phyloP scores from a whole-genome alignment of 2,113 vertebrate genomes.

The Athene cunicularia region DNA sequence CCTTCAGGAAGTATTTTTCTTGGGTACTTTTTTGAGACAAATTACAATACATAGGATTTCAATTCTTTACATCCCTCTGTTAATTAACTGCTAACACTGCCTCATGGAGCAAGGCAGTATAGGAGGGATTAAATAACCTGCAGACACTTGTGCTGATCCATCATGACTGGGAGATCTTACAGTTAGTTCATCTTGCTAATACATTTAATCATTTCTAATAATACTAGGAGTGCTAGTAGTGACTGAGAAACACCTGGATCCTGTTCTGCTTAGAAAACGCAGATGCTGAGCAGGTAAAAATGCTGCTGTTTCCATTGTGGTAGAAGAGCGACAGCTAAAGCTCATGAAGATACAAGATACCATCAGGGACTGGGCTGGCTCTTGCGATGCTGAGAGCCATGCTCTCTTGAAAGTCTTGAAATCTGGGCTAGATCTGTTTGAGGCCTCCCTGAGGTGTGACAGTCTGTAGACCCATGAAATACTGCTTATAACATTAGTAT shows the following conservation, averaged over 20 bases:
- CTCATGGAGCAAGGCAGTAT: not conserved
- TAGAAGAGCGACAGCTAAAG: not conserved
- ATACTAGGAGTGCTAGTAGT: not conserved
- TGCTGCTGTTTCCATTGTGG: not conserved
- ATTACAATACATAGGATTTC: not conserved
- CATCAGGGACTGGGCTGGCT: rapidly evolving
- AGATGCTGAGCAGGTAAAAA: not conserved
- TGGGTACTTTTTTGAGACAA: not conserved
- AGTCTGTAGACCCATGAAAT: not conserved
- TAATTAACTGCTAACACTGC: not conserved
- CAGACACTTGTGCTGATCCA: not conserved
- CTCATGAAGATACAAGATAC: not conserved
- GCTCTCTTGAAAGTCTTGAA: not conserved
- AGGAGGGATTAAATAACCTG: not conserved
- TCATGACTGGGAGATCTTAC: not conserved
- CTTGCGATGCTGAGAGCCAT: not conserved
- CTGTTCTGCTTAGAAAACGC: not conserved
- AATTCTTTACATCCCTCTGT: not conserved
- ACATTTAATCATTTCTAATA: not conserved
- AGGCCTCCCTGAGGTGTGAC: not conserved
- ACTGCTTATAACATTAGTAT: not conserved
- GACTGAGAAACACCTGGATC: not conserved
- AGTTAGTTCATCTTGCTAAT: not conserved
- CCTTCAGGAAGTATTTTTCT: not conserved
- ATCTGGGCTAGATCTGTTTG: not conserved